Evolutionary conservation across 2,797 vertebrate genomes (phyloP).

Genomic region (Chaetophractus vellerosus): DNA sequence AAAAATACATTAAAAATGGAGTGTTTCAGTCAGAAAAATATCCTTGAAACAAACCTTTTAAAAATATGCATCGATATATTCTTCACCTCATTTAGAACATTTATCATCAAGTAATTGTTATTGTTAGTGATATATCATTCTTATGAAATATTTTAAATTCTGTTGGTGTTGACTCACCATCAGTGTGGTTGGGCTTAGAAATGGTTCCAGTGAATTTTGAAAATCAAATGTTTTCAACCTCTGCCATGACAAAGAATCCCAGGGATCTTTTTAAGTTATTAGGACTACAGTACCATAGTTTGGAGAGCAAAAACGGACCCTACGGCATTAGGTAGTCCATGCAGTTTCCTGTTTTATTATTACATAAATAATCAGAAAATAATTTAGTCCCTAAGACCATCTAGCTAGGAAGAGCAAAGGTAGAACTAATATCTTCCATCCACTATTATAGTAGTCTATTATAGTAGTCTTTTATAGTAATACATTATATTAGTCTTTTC

Average conservation of each 20-base stretch:
- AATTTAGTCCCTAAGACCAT: background rate
- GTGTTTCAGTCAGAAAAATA: slow-evolving; percentile 2
- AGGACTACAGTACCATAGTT: background rate
- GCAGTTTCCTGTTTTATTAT: background rate
- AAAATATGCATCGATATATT: background rate
- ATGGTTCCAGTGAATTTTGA: background rate
- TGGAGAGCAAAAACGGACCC: background rate
- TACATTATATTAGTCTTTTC: background rate
- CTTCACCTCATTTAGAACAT: background rate
- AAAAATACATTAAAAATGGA: slow-evolving; percentile 16
- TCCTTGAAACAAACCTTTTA: background rate
- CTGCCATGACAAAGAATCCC: background rate
- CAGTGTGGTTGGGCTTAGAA: background rate
- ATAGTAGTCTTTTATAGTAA: background rate
- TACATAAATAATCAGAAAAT: background rate
- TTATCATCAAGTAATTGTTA: background rate
- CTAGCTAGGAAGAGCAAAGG: background rate
- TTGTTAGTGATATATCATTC: background rate
- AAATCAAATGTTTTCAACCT: background rate
- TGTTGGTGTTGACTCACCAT: background rate
- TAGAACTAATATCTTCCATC: background rate
- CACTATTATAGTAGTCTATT: background rate
- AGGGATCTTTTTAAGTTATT: background rate
- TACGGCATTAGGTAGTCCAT: background rate
- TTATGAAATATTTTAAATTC: background rate